phyloP scores from a whole-genome alignment of 2,888 invertebrate genomes.

The Phlogophora meticulosa region DNA sequence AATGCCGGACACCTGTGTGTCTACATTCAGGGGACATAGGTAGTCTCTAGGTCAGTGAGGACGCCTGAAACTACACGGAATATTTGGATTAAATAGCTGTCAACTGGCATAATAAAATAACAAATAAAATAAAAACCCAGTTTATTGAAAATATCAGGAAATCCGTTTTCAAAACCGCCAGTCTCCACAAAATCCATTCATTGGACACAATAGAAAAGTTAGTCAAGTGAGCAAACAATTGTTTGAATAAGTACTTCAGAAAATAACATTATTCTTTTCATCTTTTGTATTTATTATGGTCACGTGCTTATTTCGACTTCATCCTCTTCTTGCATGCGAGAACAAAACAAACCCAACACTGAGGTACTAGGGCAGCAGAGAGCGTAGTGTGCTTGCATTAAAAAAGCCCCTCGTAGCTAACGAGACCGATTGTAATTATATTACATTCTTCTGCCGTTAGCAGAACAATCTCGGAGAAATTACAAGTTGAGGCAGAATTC shows the following conservation, averaged over 20 bases:
- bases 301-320: constrained; percentile 13
- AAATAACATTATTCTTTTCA: constrained; percentile 10
- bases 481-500: constrained; percentile 78
- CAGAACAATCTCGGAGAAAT: constrained; percentile 85
- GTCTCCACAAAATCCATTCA: constrained; percentile 8
- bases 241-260: constrained; percentile 4
- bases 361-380: constrained; percentile 66
- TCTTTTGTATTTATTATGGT: constrained; percentile 2
- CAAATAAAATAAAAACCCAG: not conserved
- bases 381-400: constrained; percentile 62
- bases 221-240: constrained; percentile 1
- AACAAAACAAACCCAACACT: constrained; percentile 63
- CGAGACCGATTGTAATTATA: constrained; percentile 83
- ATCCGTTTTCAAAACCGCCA: not conserved
- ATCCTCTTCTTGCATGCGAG: constrained; percentile 7
- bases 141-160: not conserved
- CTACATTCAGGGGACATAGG: too few relatives aligned
- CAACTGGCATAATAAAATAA: not conserved
- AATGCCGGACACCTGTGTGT: too few relatives aligned
- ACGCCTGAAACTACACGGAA: too few relatives aligned
- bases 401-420: constrained; percentile 75
- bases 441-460: constrained; percentile 84
- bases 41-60: too few relatives aligned
- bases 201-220: constrained; percentile 11
- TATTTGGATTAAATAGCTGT: too few relatives aligned